These are phyloP conservation scores for Drosophila quinaria DNA, from an alignment of 2,888 invertebrate genomes.

Conservation along the genomic window DNA sequence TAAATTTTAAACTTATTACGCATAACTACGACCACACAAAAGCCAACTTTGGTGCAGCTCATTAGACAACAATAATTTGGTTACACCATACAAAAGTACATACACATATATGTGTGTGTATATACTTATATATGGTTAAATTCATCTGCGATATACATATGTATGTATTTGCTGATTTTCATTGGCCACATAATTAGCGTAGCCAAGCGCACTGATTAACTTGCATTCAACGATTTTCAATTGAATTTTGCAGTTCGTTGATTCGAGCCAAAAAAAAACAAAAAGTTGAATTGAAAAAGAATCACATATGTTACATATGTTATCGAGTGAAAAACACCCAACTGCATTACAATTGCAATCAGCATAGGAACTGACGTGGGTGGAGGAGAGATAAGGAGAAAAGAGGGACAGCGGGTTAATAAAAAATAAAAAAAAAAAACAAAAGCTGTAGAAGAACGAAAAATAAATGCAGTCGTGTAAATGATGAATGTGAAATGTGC, in stretches of 20 bases:
- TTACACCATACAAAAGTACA: conserved; percentile 16
- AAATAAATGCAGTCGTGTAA: conserved; percentile 67
- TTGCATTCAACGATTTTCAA: conserved; percentile 82
- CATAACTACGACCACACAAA: conserved; percentile 37
- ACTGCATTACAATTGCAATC: conserved; percentile 57
- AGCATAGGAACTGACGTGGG: conserved; percentile 34
- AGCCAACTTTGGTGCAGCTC: conserved; percentile 45
- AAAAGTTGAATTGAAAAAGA: conserved; percentile 21
- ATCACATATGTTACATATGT: conserved; percentile 15
- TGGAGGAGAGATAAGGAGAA: background rate
- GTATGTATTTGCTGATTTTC: conserved; percentile 37
- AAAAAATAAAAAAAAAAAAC: conserved; percentile 62
- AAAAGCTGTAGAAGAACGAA: conserved; percentile 55
- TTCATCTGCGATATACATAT: conserved; percentile 32
- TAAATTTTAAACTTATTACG: conserved; percentile 12
- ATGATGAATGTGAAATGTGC: conserved; percentile 80
- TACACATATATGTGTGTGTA: background rate
- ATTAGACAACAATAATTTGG: conserved; percentile 58
- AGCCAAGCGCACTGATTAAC: conserved; percentile 82
- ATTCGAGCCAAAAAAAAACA: conserved; percentile 53
- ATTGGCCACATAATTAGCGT: conserved; percentile 80
- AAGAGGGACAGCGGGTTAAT: conserved; percentile 37
- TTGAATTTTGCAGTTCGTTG: conserved; percentile 81
- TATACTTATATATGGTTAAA: conserved; percentile 8
- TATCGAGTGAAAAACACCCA: conserved; percentile 30